Evolutionary conservation across 2,888 invertebrate species (phyloP).

Genomic region (Stratiomys singularior): DNA sequence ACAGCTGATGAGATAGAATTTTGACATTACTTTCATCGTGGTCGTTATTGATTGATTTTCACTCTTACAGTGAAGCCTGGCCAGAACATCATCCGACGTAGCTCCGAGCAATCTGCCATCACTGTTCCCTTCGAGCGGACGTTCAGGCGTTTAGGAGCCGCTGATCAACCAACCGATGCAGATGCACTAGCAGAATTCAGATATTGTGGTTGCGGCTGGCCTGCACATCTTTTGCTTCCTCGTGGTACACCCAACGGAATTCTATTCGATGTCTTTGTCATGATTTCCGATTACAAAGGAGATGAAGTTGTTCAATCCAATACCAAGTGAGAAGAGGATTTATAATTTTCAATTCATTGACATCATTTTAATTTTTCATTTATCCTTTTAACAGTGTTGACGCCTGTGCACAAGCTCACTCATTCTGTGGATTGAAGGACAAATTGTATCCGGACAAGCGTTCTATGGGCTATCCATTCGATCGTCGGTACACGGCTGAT

Average conservation of each 20-base stretch:
- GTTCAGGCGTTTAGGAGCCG: slow-evolving; percentile 75
- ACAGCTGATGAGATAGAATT: too few relatives aligned
- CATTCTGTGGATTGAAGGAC: slow-evolving; percentile 77
- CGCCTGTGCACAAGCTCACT: slow-evolving; percentile 72
- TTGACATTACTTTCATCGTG: too few relatives aligned
- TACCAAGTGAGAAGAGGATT: slow-evolving; percentile 48
- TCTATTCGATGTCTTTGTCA: slow-evolving; percentile 76
- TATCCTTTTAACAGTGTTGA: slow-evolving; percentile 16
- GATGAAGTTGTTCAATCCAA: slow-evolving; percentile 66
- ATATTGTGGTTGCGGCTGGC: slow-evolving; percentile 92
- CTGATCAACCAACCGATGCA: slow-evolving; percentile 66
- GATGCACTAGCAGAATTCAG: slow-evolving; percentile 71
- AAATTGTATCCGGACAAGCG: slow-evolving; percentile 74
- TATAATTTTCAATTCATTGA: background rate
- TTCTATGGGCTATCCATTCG: slow-evolving; percentile 74
- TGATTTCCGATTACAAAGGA: slow-evolving; percentile 78
- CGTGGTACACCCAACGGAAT: slow-evolving; percentile 76
- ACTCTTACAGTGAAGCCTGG: slow-evolving; percentile 80
- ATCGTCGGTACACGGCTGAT: slow-evolving; percentile 60
- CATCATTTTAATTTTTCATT: slow-evolving; percentile 48
- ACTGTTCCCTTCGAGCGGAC: slow-evolving; percentile 85
- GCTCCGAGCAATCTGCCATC: slow-evolving; percentile 78
- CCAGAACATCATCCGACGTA: slow-evolving; percentile 73
- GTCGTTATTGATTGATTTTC: too few relatives aligned
- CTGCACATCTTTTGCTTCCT: slow-evolving; percentile 82